Percentiles rank a stretch among this genome's conserved stretches.
Conservation (phyloP, 2,797 vertebrate genomes). For the Sylvilagus floridanus region DNA sequence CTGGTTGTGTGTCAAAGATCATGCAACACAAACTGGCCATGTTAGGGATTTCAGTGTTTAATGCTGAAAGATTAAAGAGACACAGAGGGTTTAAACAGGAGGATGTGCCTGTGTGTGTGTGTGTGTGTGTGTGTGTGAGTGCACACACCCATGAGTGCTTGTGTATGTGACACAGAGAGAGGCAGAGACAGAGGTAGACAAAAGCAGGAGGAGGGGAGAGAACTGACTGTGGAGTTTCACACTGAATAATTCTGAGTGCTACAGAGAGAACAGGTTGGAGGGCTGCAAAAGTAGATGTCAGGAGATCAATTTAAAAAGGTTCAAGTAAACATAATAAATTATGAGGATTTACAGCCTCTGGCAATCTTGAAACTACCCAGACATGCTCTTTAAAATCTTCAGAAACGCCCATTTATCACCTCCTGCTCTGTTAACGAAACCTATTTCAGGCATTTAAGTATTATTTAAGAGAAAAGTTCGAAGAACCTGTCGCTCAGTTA, state of each 20-base stretch:
- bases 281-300: background rate
- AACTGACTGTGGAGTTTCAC: background rate
- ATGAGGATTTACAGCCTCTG: background rate
- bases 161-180: background rate
- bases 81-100: background rate
- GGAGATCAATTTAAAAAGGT: background rate
- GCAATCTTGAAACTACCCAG: background rate
- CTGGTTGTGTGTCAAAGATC: background rate
- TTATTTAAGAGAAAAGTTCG: background rate
- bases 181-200: background rate
- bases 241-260: background rate
- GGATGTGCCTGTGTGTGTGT: too few species aligned
- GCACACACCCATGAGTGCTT: background rate
- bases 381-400: background rate
- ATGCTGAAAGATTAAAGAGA: background rate
- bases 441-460: conserved; percentile 2
- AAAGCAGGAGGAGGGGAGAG: too few species aligned
- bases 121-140: too few species aligned
- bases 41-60: background rate
- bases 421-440: conserved; percentile 14
- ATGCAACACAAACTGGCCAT: background rate
- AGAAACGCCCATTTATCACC: background rate
- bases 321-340: background rate
- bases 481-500: background rate
- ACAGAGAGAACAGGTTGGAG: background rate